Evolutionary conservation across 2,888 invertebrate genomes (phyloP).

Genomic region (Rhyacophila evoluta): DNA sequence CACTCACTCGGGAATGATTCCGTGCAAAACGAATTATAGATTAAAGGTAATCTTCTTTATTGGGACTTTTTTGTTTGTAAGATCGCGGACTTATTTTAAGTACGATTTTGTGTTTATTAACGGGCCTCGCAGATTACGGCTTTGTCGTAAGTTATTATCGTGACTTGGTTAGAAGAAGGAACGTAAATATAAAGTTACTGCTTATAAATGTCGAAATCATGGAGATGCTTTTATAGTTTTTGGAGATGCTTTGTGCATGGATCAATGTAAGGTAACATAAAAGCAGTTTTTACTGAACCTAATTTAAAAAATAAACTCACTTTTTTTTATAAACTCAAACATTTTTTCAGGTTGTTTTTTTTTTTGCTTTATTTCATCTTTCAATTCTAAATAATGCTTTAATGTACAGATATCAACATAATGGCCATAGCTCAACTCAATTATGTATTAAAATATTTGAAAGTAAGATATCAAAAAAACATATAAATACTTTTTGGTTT

Average conservation of each 20-base stretch:
- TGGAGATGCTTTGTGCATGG: background rate
- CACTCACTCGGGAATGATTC: background rate
- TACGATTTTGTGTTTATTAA: constrained; percentile 14
- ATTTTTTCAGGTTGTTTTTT: no score
- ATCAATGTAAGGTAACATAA: background rate
- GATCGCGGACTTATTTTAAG: constrained; percentile 19
- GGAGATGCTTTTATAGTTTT: background rate
- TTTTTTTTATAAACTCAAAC: no score
- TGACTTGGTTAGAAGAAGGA: background rate
- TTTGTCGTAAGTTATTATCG: background rate
- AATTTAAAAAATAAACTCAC: no score
- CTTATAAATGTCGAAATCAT: background rate
- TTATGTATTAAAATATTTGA: no score
- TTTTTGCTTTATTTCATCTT: no score
- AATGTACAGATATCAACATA: no score
- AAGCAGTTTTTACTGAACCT: no score
- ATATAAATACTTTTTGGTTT: no score
- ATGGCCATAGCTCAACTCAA: no score
- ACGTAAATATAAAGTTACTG: constrained; percentile 15
- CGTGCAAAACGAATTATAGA: constrained; percentile 22
- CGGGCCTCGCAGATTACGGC: background rate
- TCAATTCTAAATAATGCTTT: no score
- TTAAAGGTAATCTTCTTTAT: constrained; percentile 11
- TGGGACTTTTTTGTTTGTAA: background rate
- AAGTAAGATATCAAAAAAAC: no score